Evolutionary conservation across 2,797 vertebrate species (phyloP), one percentile per base, ranked within the genome.

Genomic region (Cirrhinus molitorella): DNA sequence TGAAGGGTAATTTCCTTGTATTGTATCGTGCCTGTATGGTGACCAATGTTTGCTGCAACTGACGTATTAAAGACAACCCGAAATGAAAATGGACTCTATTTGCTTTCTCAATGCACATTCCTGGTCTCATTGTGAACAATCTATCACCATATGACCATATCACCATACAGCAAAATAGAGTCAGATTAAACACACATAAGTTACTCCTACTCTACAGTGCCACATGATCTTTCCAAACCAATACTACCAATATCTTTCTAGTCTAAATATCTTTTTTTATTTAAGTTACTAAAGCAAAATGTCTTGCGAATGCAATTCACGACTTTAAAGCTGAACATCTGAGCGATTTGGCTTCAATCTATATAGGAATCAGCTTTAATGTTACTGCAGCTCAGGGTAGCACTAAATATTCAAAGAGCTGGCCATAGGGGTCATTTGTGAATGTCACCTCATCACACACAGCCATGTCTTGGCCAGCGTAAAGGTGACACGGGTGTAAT

Each of bases 401-500:
- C 23, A 16, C 34, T 40, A 63, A 74, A 82, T 73, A 66, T 75
- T 82, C 59, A 77, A 61, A 49, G 63, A 19, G 25, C 25, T 57
- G 65, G 71, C 65, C 53, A 0, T 34, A 34, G 11, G 40, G 65
- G 73, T 71, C 28, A 25, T 57, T 14, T 14, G 17, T 78, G 7
- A 53, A 55, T 75, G 47, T 79, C 63, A 70, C 65, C 40, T 78
- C 74, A 83, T 83, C 63, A 47, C 63, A 70, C 21, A 8, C 40
- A 70, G 74, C 28, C 74, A 49, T 13, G 51, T 61, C 9, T 77
- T 25, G 25, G 73, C 25, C 6, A 59, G 66, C 1, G 43, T 70
- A 78, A 78, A 77, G 66, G 74, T 77, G 51, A 61, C 40, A 61
- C 1, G 53, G 45, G 14, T 71, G 65, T 28, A 83, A 71, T 78